Evolutionary conservation across 2,888 invertebrate genomes (phyloP), one percentile per base, ranked within the genome.

Genomic region (Oxycera nigricornis): DNA sequence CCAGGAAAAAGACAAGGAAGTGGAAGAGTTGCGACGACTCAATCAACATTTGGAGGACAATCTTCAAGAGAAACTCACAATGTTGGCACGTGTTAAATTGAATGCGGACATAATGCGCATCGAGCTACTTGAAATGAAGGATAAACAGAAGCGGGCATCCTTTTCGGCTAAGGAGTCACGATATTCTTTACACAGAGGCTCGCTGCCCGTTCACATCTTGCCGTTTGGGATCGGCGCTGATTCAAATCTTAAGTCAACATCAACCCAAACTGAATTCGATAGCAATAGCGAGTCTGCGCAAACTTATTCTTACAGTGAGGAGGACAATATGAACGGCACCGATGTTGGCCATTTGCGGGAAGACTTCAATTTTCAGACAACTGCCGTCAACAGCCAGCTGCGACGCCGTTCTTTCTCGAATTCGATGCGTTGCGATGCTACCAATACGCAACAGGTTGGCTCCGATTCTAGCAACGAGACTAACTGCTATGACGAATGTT

Each of bases 1-100:
- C 22, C 22, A 26, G 7, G 62, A 67, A 28, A 75, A 73, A 20
- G 70, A 76, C 6, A 46, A 74, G 20, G 57, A 76, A 67, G 50
- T 76, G 7, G 35, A 57, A 24, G 55, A 65, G 20, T 30, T 76
- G 57, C 52, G 28, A 7, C 65, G n/a, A 22, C 3, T 76, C 1
- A 76, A 76, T 28, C 72, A 76, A 41, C 31, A 65, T 17, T 35
- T 76, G 6, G 52, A 74, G 14, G 59, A 62, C 17, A 76, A 65
- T 17, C 46, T 76, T 11, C 62, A 74, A 14, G 76, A 76, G 7
- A 76, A 76, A 41, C 55, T 65, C 20, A 31, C 67, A 11, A 55
- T 57, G 59, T 11, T 76, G 22, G 74, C 57, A 11, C 24, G 46
- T 20, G 20, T 65, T 14, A 72, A 67, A 28, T 24, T 62, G 30